Evolutionary conservation across 2,797 vertebrate genomes (phyloP), one percentile per base, ranked within the genome.

Genomic region (Acanthurus tractus): DNA sequence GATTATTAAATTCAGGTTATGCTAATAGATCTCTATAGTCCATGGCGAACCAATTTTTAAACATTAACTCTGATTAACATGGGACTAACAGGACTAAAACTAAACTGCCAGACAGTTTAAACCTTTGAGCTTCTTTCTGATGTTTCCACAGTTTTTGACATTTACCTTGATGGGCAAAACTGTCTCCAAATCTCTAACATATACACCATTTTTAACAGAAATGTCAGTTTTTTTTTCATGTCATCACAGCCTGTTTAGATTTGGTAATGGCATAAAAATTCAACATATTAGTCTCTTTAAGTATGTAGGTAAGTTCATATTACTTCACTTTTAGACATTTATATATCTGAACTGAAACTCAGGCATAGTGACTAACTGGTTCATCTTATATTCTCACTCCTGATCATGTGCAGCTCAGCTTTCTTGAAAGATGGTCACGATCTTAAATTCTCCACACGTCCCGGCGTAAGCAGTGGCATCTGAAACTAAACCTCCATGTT

Each of bases 331-430:
- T 63, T 18, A 20, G 38, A 63, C 58, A 52, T 63, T 42, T 29
- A 15, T 13, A 59, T 11, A 36, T 44, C 20, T 55, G 22, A 34
- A 6, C 42, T 20, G 4, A 36, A 61, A 54, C 40, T 67, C 2
- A 23, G 0, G 13, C 20, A 25, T 66, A 1, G 15, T 38, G n/a
- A 59, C 61, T 70, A 67, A 73, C 73, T 74, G 13, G 12, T 45
- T 74, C 50, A 54, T 23, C 10, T 58, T 61, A 15, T 20, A 29
- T 56, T 64, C 25, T 70, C 8, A 20, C 13, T 58, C 45, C 36
- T 62, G 63, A 74, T 77, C 25, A 29, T 29, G 25, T 29, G 25
- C 25, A 29, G 52, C 81, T 74, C 48, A 57, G 48, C 66, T 82
- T 22, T 45, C 22, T 76, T 56, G 46, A 72, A 70, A 46, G 34